Evolutionary conservation across 2,113 vertebrate genomes (phyloP).

Genomic region (Strix aluco): DNA sequence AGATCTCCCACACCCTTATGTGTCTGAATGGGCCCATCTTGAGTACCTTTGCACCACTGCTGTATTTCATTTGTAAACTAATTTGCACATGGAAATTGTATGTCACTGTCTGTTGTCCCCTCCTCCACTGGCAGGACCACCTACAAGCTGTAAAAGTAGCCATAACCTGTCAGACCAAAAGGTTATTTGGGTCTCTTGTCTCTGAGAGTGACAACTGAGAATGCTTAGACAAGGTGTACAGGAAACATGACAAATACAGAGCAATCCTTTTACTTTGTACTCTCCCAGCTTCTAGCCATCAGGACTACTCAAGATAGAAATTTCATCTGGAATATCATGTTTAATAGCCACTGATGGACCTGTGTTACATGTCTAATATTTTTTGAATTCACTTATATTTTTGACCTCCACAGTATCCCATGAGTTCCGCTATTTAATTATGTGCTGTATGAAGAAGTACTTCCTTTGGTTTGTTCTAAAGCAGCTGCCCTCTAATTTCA

Average conservation of each 20-base stretch:
- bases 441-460: slow-evolving; percentile 12
- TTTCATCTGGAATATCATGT: neutral
- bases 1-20: neutral
- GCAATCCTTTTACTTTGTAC: neutral
- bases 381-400: neutral
- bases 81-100: neutral
- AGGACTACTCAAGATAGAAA: neutral
- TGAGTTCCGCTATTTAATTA: neutral
- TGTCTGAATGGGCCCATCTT: neutral
- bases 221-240: neutral
- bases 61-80: neutral
- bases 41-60: neutral
- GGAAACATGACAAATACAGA: neutral
- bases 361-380: neutral
- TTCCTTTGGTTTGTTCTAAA: slow-evolving; percentile 45
- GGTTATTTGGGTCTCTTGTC: neutral
- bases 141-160: neutral
- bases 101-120: neutral
- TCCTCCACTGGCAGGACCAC: neutral
- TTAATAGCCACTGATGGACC: neutral
- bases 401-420: neutral
- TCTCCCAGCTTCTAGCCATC: neutral
- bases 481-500: slow-evolving; percentile 43
- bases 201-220: neutral
- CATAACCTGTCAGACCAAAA: neutral